These are phyloP conservation scores for Enteromius fasciolatus DNA, from an alignment of 2,797 vertebrate genomes.

Conservation along the genomic window DNA sequence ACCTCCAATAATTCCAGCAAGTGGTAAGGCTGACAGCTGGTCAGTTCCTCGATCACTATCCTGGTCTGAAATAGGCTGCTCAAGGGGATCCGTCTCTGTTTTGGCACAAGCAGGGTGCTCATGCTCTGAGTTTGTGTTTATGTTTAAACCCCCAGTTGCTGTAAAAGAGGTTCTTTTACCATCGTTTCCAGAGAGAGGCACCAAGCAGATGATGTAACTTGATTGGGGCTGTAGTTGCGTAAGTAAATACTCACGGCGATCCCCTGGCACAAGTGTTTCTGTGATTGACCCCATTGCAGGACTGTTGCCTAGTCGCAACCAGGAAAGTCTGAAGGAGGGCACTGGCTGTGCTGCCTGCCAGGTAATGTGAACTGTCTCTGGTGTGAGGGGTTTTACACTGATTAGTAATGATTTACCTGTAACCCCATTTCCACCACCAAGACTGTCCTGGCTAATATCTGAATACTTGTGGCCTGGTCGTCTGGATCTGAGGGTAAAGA, in stretches of 20 bases:
- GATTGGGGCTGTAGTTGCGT: slow-evolving; percentile 89
- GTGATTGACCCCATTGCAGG: slow-evolving; percentile 90
- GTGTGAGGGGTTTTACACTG: slow-evolving; percentile 87
- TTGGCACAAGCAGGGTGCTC: slow-evolving; percentile 88
- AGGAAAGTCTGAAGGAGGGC: slow-evolving; percentile 88
- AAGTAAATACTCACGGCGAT: slow-evolving; percentile 90
- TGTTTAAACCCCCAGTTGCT: slow-evolving; percentile 57
- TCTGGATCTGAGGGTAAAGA: slow-evolving; percentile 87
- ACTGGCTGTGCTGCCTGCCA: slow-evolving; percentile 85
- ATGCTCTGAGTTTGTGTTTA: slow-evolving; percentile 78
- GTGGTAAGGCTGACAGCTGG: slow-evolving; percentile 81
- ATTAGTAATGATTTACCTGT: slow-evolving; percentile 83
- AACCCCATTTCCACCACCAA: slow-evolving; percentile 76
- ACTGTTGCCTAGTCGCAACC: slow-evolving; percentile 88
- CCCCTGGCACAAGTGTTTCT: slow-evolving; percentile 91
- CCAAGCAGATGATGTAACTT: slow-evolving; percentile 91
- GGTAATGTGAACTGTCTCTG: slow-evolving; percentile 88
- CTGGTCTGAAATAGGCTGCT: slow-evolving; percentile 73
- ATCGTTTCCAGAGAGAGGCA: slow-evolving; percentile 76
- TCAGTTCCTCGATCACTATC: slow-evolving; percentile 72
- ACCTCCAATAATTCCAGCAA: slow-evolving; percentile 90
- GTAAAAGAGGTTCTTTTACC: slow-evolving; percentile 55
- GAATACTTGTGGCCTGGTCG: slow-evolving; percentile 83
- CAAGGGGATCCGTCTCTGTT: slow-evolving; percentile 83
- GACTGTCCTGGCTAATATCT: slow-evolving; percentile 76